Percentiles rank a stretch among this genome's conserved stretches.
Evolutionary conservation across 2,797 vertebrate species (phyloP).

Genomic region (Helarctos malayanus): DNA sequence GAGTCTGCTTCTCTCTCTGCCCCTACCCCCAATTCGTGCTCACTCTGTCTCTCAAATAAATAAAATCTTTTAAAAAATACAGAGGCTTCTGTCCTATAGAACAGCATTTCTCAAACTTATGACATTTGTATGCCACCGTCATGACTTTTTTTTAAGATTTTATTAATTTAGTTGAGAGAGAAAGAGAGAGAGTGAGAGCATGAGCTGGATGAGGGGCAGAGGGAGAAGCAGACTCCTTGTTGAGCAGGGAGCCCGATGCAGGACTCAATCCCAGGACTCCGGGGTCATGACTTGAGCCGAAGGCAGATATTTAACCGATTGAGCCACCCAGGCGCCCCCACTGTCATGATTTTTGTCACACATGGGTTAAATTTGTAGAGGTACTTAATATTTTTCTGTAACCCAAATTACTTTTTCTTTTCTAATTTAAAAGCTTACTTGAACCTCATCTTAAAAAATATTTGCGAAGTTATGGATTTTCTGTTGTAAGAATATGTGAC

Average conservation of each 20-base stretch:
- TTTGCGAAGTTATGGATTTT: neutral
- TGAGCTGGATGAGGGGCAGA: no score
- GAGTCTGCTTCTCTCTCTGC: neutral
- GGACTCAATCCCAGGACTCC: no score
- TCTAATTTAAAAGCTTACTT: neutral
- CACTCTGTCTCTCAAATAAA: neutral
- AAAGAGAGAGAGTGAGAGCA: no score
- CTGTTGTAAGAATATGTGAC: neutral
- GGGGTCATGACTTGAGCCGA: no score
- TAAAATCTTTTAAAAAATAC: neutral
- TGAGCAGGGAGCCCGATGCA: no score
- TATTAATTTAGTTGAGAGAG: no score
- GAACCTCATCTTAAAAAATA: conserved; percentile 19
- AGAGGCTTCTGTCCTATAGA: neutral
- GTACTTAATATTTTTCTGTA: conserved; percentile 56
- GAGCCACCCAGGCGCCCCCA: no score
- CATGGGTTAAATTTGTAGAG: neutral
- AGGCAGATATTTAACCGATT: no score
- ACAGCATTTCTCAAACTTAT: neutral
- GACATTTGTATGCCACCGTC: neutral
- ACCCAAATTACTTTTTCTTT: neutral
- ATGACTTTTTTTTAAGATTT: neutral
- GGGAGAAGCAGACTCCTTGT: no score
- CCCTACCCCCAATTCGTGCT: neutral
- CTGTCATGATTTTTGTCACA: no score